phyloP scores from a whole-genome alignment of 2,888 invertebrate genomes.

The Chloromyia formosa region DNA sequence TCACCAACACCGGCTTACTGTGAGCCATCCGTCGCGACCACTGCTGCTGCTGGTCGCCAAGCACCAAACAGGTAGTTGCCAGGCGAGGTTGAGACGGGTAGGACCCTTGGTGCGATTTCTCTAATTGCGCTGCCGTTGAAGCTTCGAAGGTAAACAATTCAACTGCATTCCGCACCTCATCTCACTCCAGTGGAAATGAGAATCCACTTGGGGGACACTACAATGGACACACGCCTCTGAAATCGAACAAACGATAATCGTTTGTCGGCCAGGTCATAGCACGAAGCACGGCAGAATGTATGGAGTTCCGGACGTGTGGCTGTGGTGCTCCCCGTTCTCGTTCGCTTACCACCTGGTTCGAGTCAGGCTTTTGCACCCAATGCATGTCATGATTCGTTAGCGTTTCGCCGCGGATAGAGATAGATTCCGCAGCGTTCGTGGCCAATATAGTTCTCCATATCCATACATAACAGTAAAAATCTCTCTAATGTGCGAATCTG shows the following conservation, averaged over 20 bases:
- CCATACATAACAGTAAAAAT: too few relatives aligned
- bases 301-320: too few relatives aligned
- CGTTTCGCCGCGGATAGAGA: neutral
- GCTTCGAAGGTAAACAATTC: neutral
- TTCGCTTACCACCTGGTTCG: neutral
- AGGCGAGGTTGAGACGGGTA: neutral
- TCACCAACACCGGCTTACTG: neutral
- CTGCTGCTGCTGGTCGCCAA: neutral
- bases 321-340: neutral
- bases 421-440: too few relatives aligned
- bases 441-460: too few relatives aligned
- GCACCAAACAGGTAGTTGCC: conserved; percentile 26
- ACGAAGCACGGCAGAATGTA: neutral
- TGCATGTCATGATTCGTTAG: conserved; percentile 19
- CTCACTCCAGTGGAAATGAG: neutral
- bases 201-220: neutral
- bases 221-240: neutral
- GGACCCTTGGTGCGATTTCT: neutral
- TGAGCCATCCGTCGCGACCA: too few relatives aligned
- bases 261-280: neutral
- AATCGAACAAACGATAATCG: neutral
- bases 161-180: neutral
- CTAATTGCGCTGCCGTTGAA: neutral
- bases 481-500: too few relatives aligned
- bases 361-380: conserved; percentile 8